Conservation (phyloP, 2,888 invertebrate genomes). For the Brachyptera putata region DNA sequence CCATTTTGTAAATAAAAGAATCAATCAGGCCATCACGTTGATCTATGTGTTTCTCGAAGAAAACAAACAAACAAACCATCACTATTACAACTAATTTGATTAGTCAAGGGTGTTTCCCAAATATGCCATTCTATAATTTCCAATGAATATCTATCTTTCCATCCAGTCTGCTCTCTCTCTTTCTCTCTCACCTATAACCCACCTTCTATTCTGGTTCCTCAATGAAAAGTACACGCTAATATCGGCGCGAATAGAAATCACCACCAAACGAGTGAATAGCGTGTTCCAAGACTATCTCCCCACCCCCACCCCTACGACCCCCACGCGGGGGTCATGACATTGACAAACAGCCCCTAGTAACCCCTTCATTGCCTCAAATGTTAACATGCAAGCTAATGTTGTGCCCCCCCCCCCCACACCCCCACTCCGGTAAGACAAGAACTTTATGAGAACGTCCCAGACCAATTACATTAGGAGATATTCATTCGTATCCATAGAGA, state of each 20-base stretch:
- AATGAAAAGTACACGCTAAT: conserved; percentile 8
- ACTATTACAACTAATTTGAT: conserved; percentile 19
- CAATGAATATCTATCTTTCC: no score
- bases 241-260: neutral
- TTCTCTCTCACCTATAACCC: no score
- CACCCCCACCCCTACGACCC: neutral
- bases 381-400: conserved; percentile 2
- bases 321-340: neutral
- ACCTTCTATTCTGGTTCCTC: no score
- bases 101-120: conserved; percentile 10
- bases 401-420: neutral
- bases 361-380: conserved; percentile 1
- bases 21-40: no score
- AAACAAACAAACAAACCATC: no score
- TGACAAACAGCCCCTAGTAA: conserved; percentile 21
- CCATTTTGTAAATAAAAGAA: no score
- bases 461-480: conserved; percentile 13
- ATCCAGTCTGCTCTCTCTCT: no score
- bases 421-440: conserved; percentile 8
- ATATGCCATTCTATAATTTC: no score
- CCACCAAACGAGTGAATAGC: conserved; percentile 1
- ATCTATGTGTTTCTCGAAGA: no score
- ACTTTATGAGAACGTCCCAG: conserved; percentile 1
- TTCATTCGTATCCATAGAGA: no score
- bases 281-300: neutral